Conservation (phyloP, 2,113 vertebrate genomes). For the Pelmatolapia mariae region DNA sequence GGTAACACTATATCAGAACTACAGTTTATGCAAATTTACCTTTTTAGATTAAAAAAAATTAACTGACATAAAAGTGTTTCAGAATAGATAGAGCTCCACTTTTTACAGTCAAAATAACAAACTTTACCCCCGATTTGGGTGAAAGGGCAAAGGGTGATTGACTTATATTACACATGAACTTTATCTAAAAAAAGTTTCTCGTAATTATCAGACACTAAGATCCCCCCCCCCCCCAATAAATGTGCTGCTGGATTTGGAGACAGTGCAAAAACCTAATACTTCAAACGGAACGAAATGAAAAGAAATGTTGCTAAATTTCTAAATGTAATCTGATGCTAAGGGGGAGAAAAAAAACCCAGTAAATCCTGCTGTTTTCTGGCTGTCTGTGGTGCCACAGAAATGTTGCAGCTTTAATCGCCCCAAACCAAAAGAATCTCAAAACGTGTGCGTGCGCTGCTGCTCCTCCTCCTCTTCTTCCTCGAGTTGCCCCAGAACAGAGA, state of each 20-base stretch:
- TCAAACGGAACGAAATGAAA: fast-evolving
- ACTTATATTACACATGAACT: neutral
- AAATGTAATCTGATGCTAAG: neutral
- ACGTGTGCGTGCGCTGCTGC: neutral
- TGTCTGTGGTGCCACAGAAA: neutral
- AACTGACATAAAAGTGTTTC: neutral
- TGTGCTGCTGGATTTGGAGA: neutral
- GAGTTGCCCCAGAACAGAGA: neutral
- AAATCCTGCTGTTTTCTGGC: neutral
- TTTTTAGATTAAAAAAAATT: neutral
- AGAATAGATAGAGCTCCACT: neutral
- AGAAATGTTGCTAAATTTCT: neutral
- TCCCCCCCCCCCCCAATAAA: fast-evolving
- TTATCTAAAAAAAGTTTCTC: neutral
- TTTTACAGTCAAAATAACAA: neutral
- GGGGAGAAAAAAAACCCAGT: neutral
- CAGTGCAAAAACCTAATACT: neutral
- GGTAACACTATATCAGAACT: neutral
- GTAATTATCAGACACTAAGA: neutral
- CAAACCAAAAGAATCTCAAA: neutral
- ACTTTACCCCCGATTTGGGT: neutral
- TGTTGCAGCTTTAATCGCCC: neutral
- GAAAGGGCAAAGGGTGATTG: neutral
- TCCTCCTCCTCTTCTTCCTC: neutral
- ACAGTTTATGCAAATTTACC: neutral